A percentile compares a stretch with the other conserved stretches of the same genome.
These are phyloP conservation scores for Timema podura DNA, from an alignment of 2,888 invertebrate genomes.

Conservation along the genomic window DNA sequence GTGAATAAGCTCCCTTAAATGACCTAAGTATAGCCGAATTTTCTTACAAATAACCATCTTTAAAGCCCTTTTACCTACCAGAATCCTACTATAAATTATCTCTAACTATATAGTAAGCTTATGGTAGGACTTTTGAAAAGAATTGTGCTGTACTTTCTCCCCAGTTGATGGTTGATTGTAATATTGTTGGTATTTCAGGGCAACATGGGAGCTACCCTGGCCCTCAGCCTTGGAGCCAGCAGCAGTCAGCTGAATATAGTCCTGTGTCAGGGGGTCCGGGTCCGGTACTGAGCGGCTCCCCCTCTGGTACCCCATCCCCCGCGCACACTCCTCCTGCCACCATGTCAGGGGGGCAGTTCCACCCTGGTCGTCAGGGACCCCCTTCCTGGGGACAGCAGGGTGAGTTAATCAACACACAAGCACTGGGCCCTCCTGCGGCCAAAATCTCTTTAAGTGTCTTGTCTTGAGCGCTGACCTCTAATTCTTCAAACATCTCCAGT, in stretches of 20 bases:
- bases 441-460: too few species aligned
- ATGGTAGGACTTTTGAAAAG: too few species aligned
- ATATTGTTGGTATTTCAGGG: background rate
- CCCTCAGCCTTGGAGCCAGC: constrained; percentile 19
- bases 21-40: too few species aligned
- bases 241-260: constrained; percentile 19
- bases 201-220: constrained; percentile 15
- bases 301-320: constrained; percentile 18
- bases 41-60: too few species aligned
- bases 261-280: background rate
- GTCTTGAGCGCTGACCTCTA: too few species aligned
- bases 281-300: constrained; percentile 12
- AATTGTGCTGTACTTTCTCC: too few species aligned
- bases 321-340: constrained; percentile 19
- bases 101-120: too few species aligned
- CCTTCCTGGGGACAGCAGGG: constrained; percentile 4
- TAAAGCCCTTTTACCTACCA: too few species aligned
- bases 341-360: constrained; percentile 11
- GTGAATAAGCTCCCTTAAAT: too few species aligned
- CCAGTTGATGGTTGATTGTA: background rate
- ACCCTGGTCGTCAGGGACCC: background rate
- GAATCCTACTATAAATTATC: too few species aligned
- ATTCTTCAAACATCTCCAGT: too few species aligned
- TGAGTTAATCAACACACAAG: background rate
- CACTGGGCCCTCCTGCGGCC: too few species aligned